These are phyloP conservation scores for Ia io DNA, from an alignment of 2,113 vertebrate genomes.

Conservation along the genomic window DNA sequence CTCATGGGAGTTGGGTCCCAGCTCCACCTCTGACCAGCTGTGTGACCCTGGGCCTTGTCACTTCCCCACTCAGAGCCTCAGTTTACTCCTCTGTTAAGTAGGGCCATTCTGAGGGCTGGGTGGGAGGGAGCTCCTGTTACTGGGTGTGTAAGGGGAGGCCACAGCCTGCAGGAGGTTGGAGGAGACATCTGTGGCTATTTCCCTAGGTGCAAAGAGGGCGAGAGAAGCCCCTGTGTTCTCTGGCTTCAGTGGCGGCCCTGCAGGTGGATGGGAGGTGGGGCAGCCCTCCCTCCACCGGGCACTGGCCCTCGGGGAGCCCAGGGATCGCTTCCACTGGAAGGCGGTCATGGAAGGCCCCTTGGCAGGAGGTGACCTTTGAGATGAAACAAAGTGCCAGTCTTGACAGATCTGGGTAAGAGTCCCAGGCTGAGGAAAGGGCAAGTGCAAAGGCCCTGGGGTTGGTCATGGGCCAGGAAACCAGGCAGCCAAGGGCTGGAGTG, in stretches of 20 bases:
- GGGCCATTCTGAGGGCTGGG: neutral
- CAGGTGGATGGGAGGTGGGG: neutral
- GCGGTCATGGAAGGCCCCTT: neutral
- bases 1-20: neutral
- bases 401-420: neutral
- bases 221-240: fast-evolving
- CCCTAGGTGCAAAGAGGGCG: neutral
- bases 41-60: too few species aligned
- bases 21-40: neutral
- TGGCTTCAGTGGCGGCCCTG: neutral
- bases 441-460: neutral
- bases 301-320: neutral
- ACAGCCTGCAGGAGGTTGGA: fast-evolving
- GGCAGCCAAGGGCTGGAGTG: too few species aligned
- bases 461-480: fast-evolving
- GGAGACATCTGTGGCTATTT: neutral
- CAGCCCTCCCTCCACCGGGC: fast-evolving
- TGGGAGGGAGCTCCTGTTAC: neutral
- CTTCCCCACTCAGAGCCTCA: neutral
- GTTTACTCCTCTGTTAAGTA: neutral
- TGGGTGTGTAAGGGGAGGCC: neutral
- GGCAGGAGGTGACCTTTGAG: neutral
- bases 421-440: neutral
- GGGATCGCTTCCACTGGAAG: neutral
- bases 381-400: neutral